These are phyloP conservation scores for Ericerus pela DNA, from an alignment of 1,140 invertebrate species.

Conservation along the genomic window DNA sequence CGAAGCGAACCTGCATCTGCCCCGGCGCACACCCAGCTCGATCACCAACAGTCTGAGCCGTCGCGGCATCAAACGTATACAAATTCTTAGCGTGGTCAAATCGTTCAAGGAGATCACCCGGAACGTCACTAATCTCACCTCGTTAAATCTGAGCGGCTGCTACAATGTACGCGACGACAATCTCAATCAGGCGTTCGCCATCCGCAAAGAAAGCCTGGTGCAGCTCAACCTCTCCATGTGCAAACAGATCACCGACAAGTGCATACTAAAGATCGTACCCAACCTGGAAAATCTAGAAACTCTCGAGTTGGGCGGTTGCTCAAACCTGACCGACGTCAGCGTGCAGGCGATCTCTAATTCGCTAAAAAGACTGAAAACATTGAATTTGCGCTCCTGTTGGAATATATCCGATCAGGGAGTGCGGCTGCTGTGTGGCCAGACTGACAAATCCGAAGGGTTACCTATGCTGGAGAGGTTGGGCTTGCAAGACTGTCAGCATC, in stretches of 20 bases:
- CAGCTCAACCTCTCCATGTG: slow-evolving; percentile 78
- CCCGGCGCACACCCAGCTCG: slow-evolving; percentile 54
- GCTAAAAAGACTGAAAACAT: slow-evolving; percentile 58
- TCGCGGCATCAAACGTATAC: slow-evolving; percentile 72
- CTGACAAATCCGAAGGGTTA: slow-evolving; percentile 48
- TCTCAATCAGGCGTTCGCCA: slow-evolving; percentile 62
- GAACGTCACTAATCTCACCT: slow-evolving; percentile 70
- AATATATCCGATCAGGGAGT: slow-evolving; percentile 80
- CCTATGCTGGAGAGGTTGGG: slow-evolving; percentile 62
- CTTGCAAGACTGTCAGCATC: slow-evolving; percentile 83
- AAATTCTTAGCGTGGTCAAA: slow-evolving; percentile 64
- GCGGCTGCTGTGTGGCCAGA: slow-evolving; percentile 62
- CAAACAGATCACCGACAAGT: slow-evolving; percentile 82
- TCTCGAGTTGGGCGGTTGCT: slow-evolving; percentile 78
- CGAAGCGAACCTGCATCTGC: slow-evolving; percentile 75
- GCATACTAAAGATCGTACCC: slow-evolving; percentile 65
- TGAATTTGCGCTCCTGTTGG: slow-evolving; percentile 84
- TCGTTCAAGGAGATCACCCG: slow-evolving; percentile 74
- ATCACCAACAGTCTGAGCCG: slow-evolving; percentile 49
- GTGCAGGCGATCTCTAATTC: slow-evolving; percentile 73
- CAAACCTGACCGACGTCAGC: slow-evolving; percentile 74
- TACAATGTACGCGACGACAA: slow-evolving; percentile 79
- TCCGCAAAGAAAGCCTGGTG: slow-evolving; percentile 54
- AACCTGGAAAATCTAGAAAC: slow-evolving; percentile 73
- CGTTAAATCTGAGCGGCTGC: slow-evolving; percentile 79